Conservation (phyloP, 1,140 invertebrate species). For the Heliconius hewitsoni region DNA sequence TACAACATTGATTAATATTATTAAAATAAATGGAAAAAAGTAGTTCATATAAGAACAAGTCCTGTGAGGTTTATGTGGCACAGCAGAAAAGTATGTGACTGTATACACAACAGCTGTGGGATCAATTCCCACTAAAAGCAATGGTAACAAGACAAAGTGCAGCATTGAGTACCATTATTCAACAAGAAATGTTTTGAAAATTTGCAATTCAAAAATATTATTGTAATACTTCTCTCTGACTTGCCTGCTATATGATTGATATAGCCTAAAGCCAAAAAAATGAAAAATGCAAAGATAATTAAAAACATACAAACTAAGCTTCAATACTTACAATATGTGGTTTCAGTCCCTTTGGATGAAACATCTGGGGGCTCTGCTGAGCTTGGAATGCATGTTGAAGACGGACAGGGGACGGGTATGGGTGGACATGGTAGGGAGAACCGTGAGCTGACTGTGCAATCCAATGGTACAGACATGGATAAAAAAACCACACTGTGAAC, state of each 20-base stretch:
- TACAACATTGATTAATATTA: neutral
- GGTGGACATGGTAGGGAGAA: conserved; percentile 79
- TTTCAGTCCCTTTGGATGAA: conserved; percentile 78
- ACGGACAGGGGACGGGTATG: conserved; percentile 76
- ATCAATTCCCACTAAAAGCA: too few relatives aligned
- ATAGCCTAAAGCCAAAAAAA: neutral
- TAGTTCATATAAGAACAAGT: too few relatives aligned
- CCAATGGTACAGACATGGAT: conserved; percentile 74
- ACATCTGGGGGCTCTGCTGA: conserved; percentile 75
- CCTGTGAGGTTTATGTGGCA: too few relatives aligned
- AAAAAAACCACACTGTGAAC: conserved; percentile 71
- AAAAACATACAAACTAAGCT: conserved; percentile 12
- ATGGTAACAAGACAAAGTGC: neutral
- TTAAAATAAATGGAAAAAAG: too few relatives aligned
- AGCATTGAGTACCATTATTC: neutral
- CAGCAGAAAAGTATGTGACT: too few relatives aligned
- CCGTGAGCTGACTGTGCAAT: conserved; percentile 70
- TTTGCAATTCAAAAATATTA: too few relatives aligned
- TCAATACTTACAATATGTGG: conserved; percentile 74
- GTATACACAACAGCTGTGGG: too few relatives aligned
- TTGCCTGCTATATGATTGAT: neutral
- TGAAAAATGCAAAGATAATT: neutral
- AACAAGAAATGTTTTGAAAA: neutral
- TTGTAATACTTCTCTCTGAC: too few relatives aligned
- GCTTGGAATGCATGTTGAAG: conserved; percentile 78